phyloP scores from a whole-genome alignment of 2,888 invertebrate genomes.

The Acanthococcus lagerstroemiae region DNA sequence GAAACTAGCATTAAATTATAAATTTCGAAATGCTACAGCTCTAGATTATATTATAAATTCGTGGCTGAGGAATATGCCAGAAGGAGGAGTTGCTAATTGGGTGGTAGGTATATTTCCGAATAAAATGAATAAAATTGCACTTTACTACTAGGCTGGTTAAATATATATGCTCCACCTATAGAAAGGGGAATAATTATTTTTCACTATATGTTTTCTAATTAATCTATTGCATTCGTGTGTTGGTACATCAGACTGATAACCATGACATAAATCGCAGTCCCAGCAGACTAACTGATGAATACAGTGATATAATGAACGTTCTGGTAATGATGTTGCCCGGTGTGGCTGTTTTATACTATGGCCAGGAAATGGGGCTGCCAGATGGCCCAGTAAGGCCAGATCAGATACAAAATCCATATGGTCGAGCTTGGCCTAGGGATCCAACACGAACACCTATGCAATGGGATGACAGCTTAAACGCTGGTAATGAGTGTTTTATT shows the following conservation, averaged over 20 bases:
- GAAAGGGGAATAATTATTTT: no score
- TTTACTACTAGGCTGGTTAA: no score
- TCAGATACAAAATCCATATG: conserved; percentile 50
- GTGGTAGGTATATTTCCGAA: no score
- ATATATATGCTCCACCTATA: no score
- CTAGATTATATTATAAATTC: no score
- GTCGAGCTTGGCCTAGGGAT: conserved; percentile 54
- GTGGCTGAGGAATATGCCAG: no score
- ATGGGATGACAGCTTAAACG: conserved; percentile 54
- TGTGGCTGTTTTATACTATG: not conserved
- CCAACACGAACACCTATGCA: conserved; percentile 72
- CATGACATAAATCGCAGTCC: not conserved
- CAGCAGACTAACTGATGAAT: conserved; percentile 45
- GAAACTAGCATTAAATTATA: no score
- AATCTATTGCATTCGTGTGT: no score
- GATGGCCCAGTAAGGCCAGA: conserved; percentile 46
- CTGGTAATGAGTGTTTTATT: conserved; percentile 44
- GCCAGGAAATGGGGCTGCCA: conserved; percentile 48
- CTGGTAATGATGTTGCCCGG: conserved; percentile 60
- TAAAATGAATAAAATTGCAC: no score
- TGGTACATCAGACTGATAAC: not conserved
- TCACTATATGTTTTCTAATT: no score
- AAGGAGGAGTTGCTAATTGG: no score
- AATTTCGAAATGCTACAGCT: no score
- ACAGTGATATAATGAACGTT: conserved; percentile 58